Conservation (phyloP, 1,140 invertebrate species). For the Calliopsis andreniformis region DNA sequence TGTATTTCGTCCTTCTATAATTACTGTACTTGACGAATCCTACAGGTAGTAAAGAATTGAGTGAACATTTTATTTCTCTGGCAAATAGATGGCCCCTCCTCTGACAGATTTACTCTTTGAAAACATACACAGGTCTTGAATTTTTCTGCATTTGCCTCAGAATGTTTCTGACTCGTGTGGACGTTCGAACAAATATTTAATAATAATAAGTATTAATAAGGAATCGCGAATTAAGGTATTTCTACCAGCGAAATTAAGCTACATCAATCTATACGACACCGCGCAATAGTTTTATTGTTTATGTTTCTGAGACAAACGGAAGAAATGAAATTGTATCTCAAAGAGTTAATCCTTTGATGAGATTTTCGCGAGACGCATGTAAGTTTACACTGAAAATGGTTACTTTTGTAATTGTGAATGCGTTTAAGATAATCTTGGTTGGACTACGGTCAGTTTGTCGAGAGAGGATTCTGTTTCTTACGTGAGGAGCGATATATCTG, state of each 20-base stretch:
- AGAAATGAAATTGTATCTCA: neutral
- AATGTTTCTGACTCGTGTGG: neutral
- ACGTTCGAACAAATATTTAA: constrained; percentile 23
- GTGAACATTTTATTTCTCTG: constrained; percentile 21
- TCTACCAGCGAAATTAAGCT: neutral
- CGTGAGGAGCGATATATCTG: constrained; percentile 4
- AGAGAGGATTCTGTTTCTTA: constrained; percentile 21
- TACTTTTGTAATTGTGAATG: constrained; percentile 16
- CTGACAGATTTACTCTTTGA: constrained; percentile 30
- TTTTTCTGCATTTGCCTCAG: constrained; percentile 18
- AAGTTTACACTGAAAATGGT: neutral
- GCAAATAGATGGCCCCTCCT: neutral
- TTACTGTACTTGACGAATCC: neutral
- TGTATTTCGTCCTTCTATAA: neutral
- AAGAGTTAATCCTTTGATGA: constrained; percentile 12
- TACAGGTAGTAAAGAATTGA: constrained; percentile 1
- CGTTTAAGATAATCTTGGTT: constrained; percentile 4
- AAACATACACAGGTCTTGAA: neutral
- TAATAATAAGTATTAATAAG: constrained; percentile 32
- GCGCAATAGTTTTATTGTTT: constrained; percentile 13
- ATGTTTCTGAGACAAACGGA: constrained; percentile 9
- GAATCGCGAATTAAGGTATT: neutral
- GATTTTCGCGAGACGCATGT: neutral
- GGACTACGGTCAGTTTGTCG: constrained; percentile 4
- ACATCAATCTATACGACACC: neutral